These are phyloP conservation scores for Lepidotrigona ventralis DNA, from an alignment of 1,140 invertebrate genomes.

Conservation along the genomic window DNA sequence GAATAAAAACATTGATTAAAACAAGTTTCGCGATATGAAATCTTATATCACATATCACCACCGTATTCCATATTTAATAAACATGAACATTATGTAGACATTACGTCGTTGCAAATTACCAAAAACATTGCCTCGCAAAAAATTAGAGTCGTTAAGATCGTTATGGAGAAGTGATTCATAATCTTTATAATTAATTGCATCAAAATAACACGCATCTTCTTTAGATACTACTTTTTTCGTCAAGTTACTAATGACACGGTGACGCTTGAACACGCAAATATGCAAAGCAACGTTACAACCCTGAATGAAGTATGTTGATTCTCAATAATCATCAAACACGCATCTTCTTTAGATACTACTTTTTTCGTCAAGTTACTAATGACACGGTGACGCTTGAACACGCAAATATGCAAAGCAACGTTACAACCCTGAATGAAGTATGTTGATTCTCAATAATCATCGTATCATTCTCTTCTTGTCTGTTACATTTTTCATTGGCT, in stretches of 20 bases:
- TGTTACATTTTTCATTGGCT: background rate
- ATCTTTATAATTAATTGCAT: conserved; percentile 11
- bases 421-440: conserved; percentile 52
- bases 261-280: conserved; percentile 57
- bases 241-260: background rate
- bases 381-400: conserved; percentile 45
- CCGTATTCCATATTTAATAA: no score
- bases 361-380: background rate
- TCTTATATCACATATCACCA: background rate
- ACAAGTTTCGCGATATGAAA: background rate
- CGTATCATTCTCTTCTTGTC: conserved; percentile 8
- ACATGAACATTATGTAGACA: background rate
- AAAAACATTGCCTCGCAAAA: background rate
- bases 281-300: conserved; percentile 58
- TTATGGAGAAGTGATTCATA: background rate
- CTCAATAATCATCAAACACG: conserved; percentile 48
- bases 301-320: conserved; percentile 32
- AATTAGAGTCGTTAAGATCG: background rate
- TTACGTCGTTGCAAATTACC: background rate
- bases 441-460: conserved; percentile 25
- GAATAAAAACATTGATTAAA: background rate
- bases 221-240: background rate
- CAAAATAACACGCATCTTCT: background rate
- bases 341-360: background rate
- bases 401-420: conserved; percentile 58